phyloP scores from a whole-genome alignment of 2,797 vertebrate genomes.

The Margarornis squamiger region DNA sequence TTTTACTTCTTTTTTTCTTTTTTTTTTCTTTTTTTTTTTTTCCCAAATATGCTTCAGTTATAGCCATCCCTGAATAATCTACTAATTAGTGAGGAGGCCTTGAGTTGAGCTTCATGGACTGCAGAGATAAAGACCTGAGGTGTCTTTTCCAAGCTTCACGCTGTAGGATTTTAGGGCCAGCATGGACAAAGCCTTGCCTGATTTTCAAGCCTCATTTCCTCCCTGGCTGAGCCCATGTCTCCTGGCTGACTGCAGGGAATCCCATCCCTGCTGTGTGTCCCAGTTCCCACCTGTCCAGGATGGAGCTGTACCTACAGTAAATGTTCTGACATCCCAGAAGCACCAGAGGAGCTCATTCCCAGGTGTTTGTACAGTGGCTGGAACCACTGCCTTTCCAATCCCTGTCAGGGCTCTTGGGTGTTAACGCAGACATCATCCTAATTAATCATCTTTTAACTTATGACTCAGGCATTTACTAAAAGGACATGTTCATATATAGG shows the following conservation, averaged over 20 bases:
- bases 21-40: not conserved
- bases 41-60: not conserved
- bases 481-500: not conserved
- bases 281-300: not conserved
- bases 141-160: not conserved
- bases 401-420: not conserved
- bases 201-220: constrained; percentile 24
- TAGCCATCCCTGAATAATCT: constrained; percentile 7
- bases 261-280: not conserved
- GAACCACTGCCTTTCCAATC: not conserved
- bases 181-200: not conserved
- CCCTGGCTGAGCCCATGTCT: not conserved
- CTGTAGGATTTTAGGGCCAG: not conserved
- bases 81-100: constrained; percentile 18
- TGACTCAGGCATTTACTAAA: constrained; percentile 1
- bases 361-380: not conserved
- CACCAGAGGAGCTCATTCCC: not conserved
- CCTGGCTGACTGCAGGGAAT: not conserved
- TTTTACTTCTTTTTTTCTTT: not conserved
- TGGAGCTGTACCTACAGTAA: not conserved
- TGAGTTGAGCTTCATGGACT: not conserved
- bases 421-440: not conserved
- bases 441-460: not conserved
- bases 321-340: not conserved
- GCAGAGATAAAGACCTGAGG: not conserved